Evolutionary conservation across 2,797 vertebrate genomes (phyloP).

Genomic region (Crax fasciolata): DNA sequence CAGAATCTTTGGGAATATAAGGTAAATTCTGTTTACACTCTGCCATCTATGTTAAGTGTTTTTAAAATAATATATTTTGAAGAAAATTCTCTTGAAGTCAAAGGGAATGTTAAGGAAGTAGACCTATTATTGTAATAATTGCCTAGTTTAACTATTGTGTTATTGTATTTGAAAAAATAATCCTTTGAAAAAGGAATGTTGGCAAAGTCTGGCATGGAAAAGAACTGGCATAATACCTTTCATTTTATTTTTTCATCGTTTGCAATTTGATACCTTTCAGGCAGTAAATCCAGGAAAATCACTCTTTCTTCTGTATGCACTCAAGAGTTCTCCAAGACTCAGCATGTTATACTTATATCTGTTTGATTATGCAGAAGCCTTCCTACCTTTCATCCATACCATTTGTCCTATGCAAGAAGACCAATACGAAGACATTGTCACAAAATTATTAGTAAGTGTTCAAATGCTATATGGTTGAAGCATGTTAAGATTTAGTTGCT

Average conservation of each 20-base stretch:
- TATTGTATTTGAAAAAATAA: neutral
- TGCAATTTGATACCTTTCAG: constrained; percentile 78
- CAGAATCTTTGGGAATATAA: constrained; percentile 98
- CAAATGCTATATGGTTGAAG: neutral
- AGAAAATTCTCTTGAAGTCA: neutral
- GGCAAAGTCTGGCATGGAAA: neutral
- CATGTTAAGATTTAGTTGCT: neutral
- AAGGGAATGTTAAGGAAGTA: neutral
- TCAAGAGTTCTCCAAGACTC: constrained; percentile 91
- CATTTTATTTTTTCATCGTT: neutral
- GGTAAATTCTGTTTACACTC: constrained; percentile 75
- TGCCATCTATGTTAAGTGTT: neutral
- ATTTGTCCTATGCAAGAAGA: constrained; percentile 87
- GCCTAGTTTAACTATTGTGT: neutral
- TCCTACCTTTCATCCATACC: constrained; percentile 95
- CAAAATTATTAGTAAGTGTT: constrained; percentile 83
- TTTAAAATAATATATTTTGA: neutral
- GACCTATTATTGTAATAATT: neutral
- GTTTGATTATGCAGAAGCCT: constrained; percentile 93
- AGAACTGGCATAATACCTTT: neutral
- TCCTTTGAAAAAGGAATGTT: neutral
- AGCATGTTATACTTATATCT: constrained; percentile 87
- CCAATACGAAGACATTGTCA: constrained; percentile 75
- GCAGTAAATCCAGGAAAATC: constrained; percentile 92
- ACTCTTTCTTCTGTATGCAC: constrained; percentile 92